Percentiles rank a stretch among this genome's conserved stretches.
phyloP scores from a whole-genome alignment of 2,113 vertebrate species.

The Cyanistes caeruleus region DNA sequence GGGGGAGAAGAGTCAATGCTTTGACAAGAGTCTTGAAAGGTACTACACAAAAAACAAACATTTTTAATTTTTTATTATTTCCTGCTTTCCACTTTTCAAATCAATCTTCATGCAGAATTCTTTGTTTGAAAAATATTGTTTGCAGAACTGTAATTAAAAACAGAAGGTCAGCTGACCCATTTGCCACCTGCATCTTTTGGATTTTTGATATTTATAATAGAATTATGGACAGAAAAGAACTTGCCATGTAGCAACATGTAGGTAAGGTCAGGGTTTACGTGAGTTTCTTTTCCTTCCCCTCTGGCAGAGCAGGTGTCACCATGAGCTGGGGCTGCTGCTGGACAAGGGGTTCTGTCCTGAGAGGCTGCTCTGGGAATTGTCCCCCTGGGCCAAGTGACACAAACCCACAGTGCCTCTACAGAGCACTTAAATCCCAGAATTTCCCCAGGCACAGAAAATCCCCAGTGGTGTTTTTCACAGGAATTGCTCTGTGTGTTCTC shows the following conservation, averaged over 20 bases:
- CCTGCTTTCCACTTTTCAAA: not conserved
- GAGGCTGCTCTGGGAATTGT: not conserved
- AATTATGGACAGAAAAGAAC: not conserved
- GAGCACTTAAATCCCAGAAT: not conserved
- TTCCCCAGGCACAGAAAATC: not conserved
- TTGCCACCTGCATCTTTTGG: not conserved
- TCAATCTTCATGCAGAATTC: not conserved
- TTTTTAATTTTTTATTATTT: not conserved
- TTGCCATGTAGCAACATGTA: fast-evolving
- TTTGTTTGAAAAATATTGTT: too few species aligned
- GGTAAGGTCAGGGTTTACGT: not conserved
- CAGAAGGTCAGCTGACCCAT: not conserved
- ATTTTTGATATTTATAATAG: not conserved
- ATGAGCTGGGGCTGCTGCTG: not conserved
- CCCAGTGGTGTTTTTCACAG: not conserved
- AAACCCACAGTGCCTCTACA: not conserved
- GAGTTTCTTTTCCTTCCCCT: not conserved
- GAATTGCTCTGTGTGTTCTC: not conserved
- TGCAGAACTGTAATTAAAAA: not conserved
- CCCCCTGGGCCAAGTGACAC: not conserved
- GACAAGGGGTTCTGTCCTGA: not conserved
- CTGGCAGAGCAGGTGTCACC: not conserved
- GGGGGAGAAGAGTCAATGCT: not conserved
- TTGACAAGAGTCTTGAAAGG: not conserved
- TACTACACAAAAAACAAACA: not conserved